Evolutionary conservation across 1,140 invertebrate genomes (phyloP).

Genomic region (Meloidogyne floridensis): DNA sequence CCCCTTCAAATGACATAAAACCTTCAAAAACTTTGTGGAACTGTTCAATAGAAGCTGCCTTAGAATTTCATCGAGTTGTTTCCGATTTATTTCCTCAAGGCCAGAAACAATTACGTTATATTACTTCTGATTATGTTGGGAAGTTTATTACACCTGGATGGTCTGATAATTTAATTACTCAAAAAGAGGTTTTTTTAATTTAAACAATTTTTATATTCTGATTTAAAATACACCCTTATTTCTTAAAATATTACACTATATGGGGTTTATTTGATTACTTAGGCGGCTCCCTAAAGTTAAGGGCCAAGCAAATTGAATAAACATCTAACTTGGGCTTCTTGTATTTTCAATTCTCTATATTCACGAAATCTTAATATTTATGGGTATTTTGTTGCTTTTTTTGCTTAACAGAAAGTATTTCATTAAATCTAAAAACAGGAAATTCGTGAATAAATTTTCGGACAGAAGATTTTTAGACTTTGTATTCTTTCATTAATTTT

Average conservation of each 20-base stretch:
- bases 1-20: constrained; percentile 24
- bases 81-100: constrained; percentile 50
- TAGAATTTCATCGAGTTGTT: constrained; percentile 51
- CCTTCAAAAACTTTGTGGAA: constrained; percentile 42
- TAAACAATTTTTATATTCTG: background rate
- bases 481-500: constrained; percentile 10
- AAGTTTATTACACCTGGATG: constrained; percentile 41
- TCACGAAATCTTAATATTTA: too few species aligned
- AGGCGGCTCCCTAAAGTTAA: too few species aligned
- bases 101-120: constrained; percentile 44
- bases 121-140: constrained; percentile 52
- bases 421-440: too few species aligned
- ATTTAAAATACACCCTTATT: too few species aligned
- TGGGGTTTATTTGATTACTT: too few species aligned
- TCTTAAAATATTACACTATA: too few species aligned
- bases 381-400: too few species aligned
- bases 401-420: too few species aligned
- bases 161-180: constrained; percentile 33
- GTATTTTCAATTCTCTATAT: too few species aligned
- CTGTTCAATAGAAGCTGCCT: constrained; percentile 34
- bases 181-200: constrained; percentile 42
- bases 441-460: background rate
- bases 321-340: too few species aligned
- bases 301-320: too few species aligned
- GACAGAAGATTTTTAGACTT: background rate